Percentiles rank a stretch among this genome's conserved stretches.
Conservation (phyloP, 1,140 invertebrate genomes). For the Cydia amplana region DNA sequence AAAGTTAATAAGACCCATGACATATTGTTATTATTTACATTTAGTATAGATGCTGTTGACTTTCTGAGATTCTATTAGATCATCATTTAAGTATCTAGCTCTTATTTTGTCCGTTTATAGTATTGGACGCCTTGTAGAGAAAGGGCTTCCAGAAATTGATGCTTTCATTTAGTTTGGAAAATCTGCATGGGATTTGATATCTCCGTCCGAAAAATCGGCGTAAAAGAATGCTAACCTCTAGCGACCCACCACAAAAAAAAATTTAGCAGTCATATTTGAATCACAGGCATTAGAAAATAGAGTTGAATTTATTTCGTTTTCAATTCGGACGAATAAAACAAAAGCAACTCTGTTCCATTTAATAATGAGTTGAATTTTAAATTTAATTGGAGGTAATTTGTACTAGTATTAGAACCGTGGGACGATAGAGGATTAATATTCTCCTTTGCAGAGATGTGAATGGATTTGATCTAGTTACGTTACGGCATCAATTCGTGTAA, state of each 20-base stretch:
- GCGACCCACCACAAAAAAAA: too few relatives aligned
- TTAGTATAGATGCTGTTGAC: constrained; percentile 22
- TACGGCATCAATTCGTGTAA: background rate
- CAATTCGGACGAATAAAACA: too few relatives aligned
- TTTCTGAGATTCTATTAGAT: constrained; percentile 27
- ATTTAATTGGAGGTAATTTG: too few relatives aligned
- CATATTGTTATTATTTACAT: constrained; percentile 17
- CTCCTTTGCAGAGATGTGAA: background rate
- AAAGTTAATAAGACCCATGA: background rate
- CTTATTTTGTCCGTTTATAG: constrained; percentile 8
- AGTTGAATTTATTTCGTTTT: too few relatives aligned
- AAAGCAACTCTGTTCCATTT: too few relatives aligned
- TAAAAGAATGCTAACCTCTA: background rate
- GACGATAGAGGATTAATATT: too few relatives aligned
- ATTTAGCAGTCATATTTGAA: too few relatives aligned
- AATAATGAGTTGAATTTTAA: too few relatives aligned
- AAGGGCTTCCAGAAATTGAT: background rate
- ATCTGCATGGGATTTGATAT: background rate
- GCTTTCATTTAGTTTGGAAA: background rate
- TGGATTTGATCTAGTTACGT: background rate
- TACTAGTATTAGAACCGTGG: too few relatives aligned
- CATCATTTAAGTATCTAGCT: background rate
- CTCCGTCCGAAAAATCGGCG: background rate
- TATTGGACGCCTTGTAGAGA: constrained; percentile 14
- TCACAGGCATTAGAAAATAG: too few relatives aligned